Conservation (phyloP, 2,797 vertebrate genomes). For the Clangula hyemalis region DNA sequence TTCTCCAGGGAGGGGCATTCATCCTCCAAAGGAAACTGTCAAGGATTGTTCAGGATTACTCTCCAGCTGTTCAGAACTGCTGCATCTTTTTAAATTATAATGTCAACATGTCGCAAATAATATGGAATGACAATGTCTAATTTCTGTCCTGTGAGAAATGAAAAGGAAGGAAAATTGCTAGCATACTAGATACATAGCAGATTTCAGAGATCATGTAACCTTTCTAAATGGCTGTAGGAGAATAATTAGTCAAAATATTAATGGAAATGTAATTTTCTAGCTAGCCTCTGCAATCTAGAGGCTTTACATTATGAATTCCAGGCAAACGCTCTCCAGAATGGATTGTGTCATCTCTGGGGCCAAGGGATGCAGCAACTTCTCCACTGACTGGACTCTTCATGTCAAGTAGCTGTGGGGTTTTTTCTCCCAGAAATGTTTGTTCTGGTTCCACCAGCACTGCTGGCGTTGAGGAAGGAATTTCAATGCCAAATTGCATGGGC, state of each 20-base stretch:
- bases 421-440: neutral
- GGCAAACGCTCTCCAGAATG: conserved; percentile 9
- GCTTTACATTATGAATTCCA: neutral
- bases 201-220: conserved; percentile 42
- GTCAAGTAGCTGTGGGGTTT: neutral
- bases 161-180: conserved; percentile 65
- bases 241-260: conserved; percentile 44
- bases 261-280: conserved; percentile 27
- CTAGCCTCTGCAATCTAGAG: conserved; percentile 3
- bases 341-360: neutral
- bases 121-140: conserved; percentile 67
- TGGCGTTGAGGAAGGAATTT: neutral
- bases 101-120: conserved; percentile 65
- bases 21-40: conserved; percentile 71
- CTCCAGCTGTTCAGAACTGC: conserved; percentile 72
- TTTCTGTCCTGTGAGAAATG: conserved; percentile 69
- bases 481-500: neutral
- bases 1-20: conserved; percentile 66
- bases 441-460: neutral
- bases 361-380: neutral
- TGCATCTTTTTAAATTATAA: conserved; percentile 74
- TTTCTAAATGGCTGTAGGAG: neutral
- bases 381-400: neutral
- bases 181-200: conserved; percentile 35
- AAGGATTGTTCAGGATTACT: conserved; percentile 73